Conservation (phyloP, 2,888 invertebrate species). For the Stictocephala bisonia region DNA sequence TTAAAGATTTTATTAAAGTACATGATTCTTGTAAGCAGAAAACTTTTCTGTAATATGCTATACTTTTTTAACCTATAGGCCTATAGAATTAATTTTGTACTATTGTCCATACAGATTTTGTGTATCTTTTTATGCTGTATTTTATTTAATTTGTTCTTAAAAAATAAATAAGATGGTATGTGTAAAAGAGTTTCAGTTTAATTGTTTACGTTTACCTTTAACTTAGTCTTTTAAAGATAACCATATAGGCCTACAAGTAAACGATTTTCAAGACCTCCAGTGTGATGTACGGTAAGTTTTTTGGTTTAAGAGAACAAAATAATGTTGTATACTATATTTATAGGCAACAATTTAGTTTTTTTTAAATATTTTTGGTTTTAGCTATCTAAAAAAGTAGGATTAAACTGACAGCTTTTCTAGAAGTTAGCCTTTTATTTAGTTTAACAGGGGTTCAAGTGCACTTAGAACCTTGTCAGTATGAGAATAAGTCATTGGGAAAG, state of each 20-base stretch:
- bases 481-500: conserved; percentile 17
- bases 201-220: conserved; percentile 6
- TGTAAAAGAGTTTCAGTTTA: conserved; percentile 13
- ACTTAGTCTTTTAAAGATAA: conserved; percentile 13
- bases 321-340: background rate
- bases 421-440: conserved; percentile 15
- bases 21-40: background rate
- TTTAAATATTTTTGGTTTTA: background rate
- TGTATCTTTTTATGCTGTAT: conserved; percentile 8
- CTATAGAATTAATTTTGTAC: conserved; percentile 14
- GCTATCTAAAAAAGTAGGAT: background rate
- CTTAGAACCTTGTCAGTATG: conserved; percentile 38
- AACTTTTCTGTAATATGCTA: background rate
- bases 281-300: conserved; percentile 6
- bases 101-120: conserved; percentile 20
- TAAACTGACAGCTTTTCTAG: conserved; percentile 1
- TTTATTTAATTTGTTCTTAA: conserved; percentile 20
- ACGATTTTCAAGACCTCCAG: background rate
- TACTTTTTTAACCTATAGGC: conserved; percentile 8
- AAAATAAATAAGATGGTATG: conserved; percentile 28
- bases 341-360: background rate
- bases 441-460: conserved; percentile 39
- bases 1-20: conserved; percentile 34
- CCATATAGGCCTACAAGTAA: conserved; percentile 13
- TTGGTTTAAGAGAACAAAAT: background rate